Conservation (phyloP, 1,140 invertebrate species). For the Yoshiicerus persimilis region DNA sequence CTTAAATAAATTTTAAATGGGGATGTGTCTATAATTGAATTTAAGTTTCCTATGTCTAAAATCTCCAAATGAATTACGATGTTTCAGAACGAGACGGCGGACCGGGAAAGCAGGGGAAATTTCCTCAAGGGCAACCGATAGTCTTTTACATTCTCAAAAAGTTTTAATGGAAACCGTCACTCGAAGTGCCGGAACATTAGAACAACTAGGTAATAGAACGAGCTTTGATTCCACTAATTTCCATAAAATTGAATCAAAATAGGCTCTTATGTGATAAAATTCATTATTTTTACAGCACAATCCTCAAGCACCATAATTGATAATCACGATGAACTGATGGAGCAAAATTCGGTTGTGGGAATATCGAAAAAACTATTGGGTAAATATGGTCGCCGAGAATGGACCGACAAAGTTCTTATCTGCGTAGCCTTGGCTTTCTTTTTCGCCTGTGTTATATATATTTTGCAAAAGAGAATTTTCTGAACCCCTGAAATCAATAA, state of each 20-base stretch:
- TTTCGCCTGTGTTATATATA: conserved; percentile 85
- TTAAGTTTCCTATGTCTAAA: no score
- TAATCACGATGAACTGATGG: conserved; percentile 80
- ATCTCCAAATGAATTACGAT: neutral
- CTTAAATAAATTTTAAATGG: neutral
- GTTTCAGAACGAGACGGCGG: neutral
- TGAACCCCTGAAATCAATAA: no score
- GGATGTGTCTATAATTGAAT: no score
- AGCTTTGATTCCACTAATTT: neutral
- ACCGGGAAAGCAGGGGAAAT: conserved; percentile 13
- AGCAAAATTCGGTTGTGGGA: conserved; percentile 79
- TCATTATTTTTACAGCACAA: neutral
- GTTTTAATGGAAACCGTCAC: conserved; percentile 83
- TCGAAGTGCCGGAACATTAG: conserved; percentile 78
- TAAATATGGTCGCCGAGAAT: conserved; percentile 90
- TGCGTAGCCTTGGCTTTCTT: conserved; percentile 90
- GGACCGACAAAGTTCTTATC: conserved; percentile 90
- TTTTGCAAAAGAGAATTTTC: conserved; percentile 69
- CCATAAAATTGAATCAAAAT: neutral
- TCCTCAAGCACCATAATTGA: conserved; percentile 58
- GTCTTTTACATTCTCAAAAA: conserved; percentile 76
- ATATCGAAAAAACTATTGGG: conserved; percentile 87
- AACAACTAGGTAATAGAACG: conserved; percentile 68
- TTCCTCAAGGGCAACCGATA: conserved; percentile 64
- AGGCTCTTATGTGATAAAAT: neutral